phyloP scores from a whole-genome alignment of 2,113 vertebrate species.

The Dromiciops gliroides region DNA sequence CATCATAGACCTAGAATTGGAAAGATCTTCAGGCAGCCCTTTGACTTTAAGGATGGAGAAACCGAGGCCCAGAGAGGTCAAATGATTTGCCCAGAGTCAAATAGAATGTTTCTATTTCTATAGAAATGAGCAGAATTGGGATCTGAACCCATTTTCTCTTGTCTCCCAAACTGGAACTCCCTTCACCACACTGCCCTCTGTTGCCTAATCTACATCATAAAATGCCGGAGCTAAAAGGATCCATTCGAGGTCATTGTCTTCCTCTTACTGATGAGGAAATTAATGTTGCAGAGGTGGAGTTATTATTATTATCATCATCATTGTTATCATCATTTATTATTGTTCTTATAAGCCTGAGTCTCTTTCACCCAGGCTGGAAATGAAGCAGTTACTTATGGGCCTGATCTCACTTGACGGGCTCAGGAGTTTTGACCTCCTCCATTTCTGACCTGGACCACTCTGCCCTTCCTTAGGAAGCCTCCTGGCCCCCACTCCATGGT shows the following conservation, averaged over 20 bases:
- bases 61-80: neutral
- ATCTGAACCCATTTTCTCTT: neutral
- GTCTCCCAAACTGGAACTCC: neutral
- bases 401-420: neutral
- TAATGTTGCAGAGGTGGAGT: neutral
- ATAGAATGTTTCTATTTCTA: neutral
- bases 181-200: neutral
- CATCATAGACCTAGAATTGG: neutral
- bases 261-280: neutral
- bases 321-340: neutral
- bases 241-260: neutral
- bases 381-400: neutral
- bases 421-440: neutral
- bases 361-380: neutral
- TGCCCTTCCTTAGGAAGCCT: neutral
- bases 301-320: neutral
- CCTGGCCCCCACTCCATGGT: neutral
- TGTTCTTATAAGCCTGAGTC: neutral
- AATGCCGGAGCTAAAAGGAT: neutral
- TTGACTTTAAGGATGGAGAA: neutral
- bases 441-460: neutral
- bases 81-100: neutral
- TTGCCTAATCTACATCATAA: neutral
- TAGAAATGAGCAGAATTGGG: neutral
- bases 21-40: neutral